Percentiles rank a stretch among this genome's conserved stretches.
Conservation (phyloP, 1,140 invertebrate species). For the Steinernema khuongi region DNA sequence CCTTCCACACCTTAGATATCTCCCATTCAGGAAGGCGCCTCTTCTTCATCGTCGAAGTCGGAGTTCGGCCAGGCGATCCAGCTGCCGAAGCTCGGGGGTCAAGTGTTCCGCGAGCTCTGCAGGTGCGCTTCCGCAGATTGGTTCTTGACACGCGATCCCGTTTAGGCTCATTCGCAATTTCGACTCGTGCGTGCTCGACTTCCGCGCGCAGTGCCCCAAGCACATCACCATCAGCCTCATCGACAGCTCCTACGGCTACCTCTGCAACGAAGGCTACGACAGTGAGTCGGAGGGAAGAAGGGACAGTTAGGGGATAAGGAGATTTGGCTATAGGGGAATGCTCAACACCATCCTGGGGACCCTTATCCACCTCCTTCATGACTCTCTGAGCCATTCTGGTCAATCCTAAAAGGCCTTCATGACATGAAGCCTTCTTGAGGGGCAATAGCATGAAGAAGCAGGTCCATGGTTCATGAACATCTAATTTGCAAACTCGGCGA, state of each 20-base stretch:
- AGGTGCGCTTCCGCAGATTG: constrained; percentile 31
- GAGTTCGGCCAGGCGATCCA: constrained; percentile 51
- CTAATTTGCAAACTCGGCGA: neutral
- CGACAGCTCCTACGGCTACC: constrained; percentile 55
- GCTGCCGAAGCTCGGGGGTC: constrained; percentile 54
- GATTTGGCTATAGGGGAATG: no score
- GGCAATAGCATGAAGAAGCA: no score
- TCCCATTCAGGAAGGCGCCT: neutral
- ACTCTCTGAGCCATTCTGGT: no score
- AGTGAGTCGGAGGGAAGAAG: no score
- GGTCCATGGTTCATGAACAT: no score
- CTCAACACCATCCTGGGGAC: no score
- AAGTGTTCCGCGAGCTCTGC: constrained; percentile 56
- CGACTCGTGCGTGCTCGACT: constrained; percentile 49
- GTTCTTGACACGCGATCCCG: constrained; percentile 20
- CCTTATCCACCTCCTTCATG: no score
- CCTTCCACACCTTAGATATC: neutral
- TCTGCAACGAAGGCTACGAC: constrained; percentile 58
- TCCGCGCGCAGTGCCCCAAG: constrained; percentile 40
- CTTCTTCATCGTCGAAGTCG: constrained; percentile 22
- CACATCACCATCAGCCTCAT: constrained; percentile 58
- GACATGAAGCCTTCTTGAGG: no score
- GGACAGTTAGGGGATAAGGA: no score
- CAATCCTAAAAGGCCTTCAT: no score
- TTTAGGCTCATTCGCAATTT: constrained; percentile 55